These are phyloP conservation scores for Drosophila mulleri DNA, from an alignment of 2,888 invertebrate genomes.

Conservation along the genomic window DNA sequence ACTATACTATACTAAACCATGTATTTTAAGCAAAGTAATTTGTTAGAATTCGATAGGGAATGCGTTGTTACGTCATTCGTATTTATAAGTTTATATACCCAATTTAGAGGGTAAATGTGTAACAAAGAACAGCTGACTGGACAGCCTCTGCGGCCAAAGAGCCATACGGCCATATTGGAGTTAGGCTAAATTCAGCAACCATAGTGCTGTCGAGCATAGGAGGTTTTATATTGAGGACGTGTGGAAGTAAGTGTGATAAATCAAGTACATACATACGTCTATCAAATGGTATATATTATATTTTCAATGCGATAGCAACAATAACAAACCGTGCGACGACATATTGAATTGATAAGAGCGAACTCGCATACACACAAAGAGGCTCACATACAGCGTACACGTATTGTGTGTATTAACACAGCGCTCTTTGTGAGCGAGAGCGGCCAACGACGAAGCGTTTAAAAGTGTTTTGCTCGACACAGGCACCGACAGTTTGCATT, in stretches of 20 bases:
- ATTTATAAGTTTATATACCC: neutral
- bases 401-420: slow-evolving; percentile 16
- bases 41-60: neutral
- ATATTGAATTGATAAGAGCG: slow-evolving; percentile 70
- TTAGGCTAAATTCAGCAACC: slow-evolving; percentile 33
- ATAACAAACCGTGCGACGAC: slow-evolving; percentile 57
- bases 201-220: slow-evolving; percentile 10
- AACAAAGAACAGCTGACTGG: slow-evolving; percentile 81
- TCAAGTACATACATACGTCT: slow-evolving; percentile 46
- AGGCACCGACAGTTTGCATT: slow-evolving; percentile 73
- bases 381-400: slow-evolving; percentile 10
- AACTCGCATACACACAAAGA: slow-evolving; percentile 11
- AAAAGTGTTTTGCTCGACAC: slow-evolving; percentile 79
- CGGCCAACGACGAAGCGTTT: slow-evolving; percentile 61
- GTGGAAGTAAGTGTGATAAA: slow-evolving; percentile 62
- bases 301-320: slow-evolving; percentile 51
- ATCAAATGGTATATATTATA: slow-evolving; percentile 67
- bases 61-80: neutral
- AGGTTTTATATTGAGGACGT: slow-evolving; percentile 69
- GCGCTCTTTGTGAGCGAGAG: slow-evolving; percentile 52
- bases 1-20: neutral
- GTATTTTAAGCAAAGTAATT: neutral
- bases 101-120: neutral
- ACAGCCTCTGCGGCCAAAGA: slow-evolving; percentile 49
- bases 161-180: slow-evolving; percentile 69